A percentile compares a stretch with the other conserved stretches of the same genome.
Evolutionary conservation across 2,113 vertebrate species (phyloP).

Genomic region (Muscicapa adusta): DNA sequence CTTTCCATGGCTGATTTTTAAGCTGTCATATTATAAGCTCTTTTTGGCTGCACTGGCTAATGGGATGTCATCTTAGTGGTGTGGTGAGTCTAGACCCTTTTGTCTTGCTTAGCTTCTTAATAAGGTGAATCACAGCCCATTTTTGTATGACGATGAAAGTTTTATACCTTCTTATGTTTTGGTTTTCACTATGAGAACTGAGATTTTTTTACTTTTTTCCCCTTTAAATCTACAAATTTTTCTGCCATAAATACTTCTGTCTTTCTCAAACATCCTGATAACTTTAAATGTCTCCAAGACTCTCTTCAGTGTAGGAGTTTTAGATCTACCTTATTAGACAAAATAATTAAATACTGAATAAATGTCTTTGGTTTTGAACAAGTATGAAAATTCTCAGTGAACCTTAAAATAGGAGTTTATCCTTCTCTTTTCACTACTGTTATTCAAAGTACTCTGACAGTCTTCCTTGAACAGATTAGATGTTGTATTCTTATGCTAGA

Average conservation of each 20-base stretch:
- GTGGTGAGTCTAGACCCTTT: neutral
- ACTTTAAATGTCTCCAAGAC: neutral
- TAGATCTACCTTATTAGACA: neutral
- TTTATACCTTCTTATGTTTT: neutral
- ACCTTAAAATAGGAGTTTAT: neutral
- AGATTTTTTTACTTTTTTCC: neutral
- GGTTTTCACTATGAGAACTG: neutral
- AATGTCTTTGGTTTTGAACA: neutral
- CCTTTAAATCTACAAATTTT: neutral
- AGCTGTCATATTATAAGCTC: accelerated
- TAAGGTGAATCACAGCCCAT: neutral
- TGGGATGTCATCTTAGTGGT: neutral
- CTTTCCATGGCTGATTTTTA: neutral
- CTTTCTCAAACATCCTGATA: neutral
- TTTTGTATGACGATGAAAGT: neutral
- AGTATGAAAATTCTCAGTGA: neutral
- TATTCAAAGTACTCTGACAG: neutral
- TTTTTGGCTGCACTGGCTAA: neutral
- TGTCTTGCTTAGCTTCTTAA: neutral
- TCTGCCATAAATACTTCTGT: neutral
- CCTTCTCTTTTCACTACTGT: neutral
- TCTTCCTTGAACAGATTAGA: neutral
- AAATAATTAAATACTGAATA: neutral
- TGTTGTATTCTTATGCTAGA: neutral
- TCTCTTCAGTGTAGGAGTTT: neutral